Base-by-base conservation (phyloP, 2,888 invertebrate genomes). In the Caenorhabditis sinica region DNA sequence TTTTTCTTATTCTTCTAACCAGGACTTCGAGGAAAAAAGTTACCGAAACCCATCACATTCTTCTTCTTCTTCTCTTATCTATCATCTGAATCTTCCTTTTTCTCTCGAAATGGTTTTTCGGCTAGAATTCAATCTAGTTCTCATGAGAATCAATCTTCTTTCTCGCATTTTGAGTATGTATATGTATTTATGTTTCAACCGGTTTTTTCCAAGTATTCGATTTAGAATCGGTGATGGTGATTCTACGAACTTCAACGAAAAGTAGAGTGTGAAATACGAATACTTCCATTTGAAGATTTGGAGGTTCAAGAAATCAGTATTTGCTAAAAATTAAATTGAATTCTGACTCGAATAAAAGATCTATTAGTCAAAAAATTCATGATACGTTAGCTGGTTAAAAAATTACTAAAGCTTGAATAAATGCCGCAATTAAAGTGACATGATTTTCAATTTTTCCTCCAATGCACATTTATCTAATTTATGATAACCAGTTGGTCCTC, bases 131-230 rank as follows among this genome's bases (percentile, higher is more conserved):
- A 69, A 71, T 53, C 77, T 33, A 53, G 77, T 77, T 77, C 71
- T 63, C 71, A 53, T 53, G 71, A 77, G 71, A 77, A 69, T 69
- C 63, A 69, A 43, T 71, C 43, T 45, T 60, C 49, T 43, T 33
- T 51, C 45, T 28, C 23, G 23, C 53, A 13, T 61, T 30, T 51
- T 71, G 61, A 33, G 71, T 63, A 53, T 51, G 77, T 56, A 56
- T 74, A 65, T 65, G 65, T 51, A 36, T 53, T 69, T 49, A 71
- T 63, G 77, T 69, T 69, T 77, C 71, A 77, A 77, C 77, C 77
- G 77, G 77, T 77, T 77, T 71, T 66, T 69, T 61, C 23, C 69
- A 71, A 63, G 61, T 63, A 53, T 69, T 23, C 63, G 28, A 49
- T 61, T 69, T 33, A 61, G 28, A 51, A 56, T 56, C 43, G 23